Evolutionary conservation across 2,797 vertebrate genomes (phyloP).

Genomic region (Coregonus ussuriensis): DNA sequence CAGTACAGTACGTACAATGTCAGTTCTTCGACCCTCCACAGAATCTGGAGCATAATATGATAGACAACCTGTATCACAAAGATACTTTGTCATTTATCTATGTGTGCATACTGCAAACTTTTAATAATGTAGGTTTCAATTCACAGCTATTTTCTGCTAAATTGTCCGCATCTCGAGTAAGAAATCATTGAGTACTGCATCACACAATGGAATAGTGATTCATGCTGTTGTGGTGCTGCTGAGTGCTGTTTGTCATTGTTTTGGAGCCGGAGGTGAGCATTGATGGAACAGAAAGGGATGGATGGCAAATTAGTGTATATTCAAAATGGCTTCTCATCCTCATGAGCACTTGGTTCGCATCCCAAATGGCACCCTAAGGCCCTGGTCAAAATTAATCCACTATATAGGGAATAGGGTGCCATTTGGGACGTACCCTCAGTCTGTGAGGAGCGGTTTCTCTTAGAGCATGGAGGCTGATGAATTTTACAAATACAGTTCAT

Average conservation of each 20-base stretch:
- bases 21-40: neutral
- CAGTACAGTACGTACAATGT: neutral
- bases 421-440: neutral
- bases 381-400: neutral
- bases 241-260: neutral
- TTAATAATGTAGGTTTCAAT: neutral
- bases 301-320: neutral
- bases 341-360: too few relatives aligned
- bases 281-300: neutral
- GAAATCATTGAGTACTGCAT: neutral
- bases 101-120: neutral
- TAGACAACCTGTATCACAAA: neutral
- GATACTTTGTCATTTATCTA: neutral
- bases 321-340: too few relatives aligned
- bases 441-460: neutral
- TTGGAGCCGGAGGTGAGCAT: neutral
- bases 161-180: neutral
- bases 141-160: neutral
- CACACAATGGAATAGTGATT: neutral
- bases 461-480: neutral
- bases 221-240: neutral
- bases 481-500: neutral
- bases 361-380: neutral
- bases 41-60: neutral
- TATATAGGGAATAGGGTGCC: neutral